Evolutionary conservation across 92 coral and sea anemone species (phyloP).

Genomic region (Montipora capitata): DNA sequence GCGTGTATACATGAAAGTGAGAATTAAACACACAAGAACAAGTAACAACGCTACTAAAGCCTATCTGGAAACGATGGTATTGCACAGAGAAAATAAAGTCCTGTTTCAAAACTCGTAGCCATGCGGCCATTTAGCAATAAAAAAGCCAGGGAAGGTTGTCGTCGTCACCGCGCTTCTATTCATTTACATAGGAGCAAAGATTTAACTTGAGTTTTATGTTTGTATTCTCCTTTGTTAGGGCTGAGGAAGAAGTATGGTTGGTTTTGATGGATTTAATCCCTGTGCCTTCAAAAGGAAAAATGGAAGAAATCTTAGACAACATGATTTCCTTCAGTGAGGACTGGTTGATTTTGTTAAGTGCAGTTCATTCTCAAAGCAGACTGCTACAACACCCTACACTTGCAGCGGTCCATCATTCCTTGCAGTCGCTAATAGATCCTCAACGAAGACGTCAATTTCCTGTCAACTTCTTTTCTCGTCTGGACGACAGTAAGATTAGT

Average conservation of each 20-base stretch:
- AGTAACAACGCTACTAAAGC: no score
- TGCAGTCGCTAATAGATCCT: background rate
- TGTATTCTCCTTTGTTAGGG: background rate
- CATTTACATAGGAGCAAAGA: no score
- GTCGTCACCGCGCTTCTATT: no score
- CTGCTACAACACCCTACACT: background rate
- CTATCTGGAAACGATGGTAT: no score
- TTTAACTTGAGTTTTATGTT: no score
- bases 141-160: no score
- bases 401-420: background rate
- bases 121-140: no score
- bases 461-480: background rate
- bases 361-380: slow-evolving; percentile 17
- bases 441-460: background rate
- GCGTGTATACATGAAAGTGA: no score
- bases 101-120: no score
- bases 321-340: background rate
- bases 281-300: background rate
- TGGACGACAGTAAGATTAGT: background rate
- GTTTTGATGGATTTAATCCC: background rate
- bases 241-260: slow-evolving; percentile 22
- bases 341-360: slow-evolving; percentile 15
- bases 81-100: no score
- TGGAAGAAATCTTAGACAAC: background rate
- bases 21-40: no score